Evolutionary conservation across 2,113 vertebrate genomes (phyloP).

Genomic region (human (Homo sapiens)): DNA sequence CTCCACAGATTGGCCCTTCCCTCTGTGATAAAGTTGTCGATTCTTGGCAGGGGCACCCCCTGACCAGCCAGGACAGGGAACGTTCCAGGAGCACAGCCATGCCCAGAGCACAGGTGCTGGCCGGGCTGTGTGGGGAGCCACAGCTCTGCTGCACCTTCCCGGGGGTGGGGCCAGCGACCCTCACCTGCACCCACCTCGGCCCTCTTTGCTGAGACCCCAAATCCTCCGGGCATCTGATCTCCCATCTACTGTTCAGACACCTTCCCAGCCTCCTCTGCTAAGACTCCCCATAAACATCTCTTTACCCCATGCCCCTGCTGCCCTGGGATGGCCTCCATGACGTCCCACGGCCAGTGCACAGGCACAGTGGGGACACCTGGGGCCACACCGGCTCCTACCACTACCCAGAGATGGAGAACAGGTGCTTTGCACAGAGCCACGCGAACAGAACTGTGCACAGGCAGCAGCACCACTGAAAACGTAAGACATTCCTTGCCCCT

Average conservation of each 20-base stretch:
- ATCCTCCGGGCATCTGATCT: too few relatives aligned
- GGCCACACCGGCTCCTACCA: background rate
- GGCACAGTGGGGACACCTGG: background rate
- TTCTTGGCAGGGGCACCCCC: too few relatives aligned
- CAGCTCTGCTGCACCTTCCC: background rate
- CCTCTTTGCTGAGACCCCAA: background rate
- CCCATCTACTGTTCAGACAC: too few relatives aligned
- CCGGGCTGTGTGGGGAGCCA: background rate
- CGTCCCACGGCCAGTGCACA: too few relatives aligned
- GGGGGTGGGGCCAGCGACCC: accelerated
- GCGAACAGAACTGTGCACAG: accelerated
- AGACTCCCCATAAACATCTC: accelerated
- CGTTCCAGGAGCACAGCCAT: background rate
- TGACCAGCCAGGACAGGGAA: background rate
- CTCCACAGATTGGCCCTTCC: background rate
- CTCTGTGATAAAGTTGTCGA: accelerated
- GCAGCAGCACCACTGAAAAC: too few relatives aligned
- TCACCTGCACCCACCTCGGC: accelerated
- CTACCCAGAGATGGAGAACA: accelerated
- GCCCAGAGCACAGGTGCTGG: background rate
- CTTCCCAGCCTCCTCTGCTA: background rate
- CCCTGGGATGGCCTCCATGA: background rate
- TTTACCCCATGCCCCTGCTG: accelerated
- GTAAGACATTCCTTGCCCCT: accelerated
- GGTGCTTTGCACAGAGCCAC: too few relatives aligned